Evolutionary conservation across 1,140 invertebrate species (phyloP), one percentile per base, ranked within the genome.

Genomic region (Charaxes varanes): DNA sequence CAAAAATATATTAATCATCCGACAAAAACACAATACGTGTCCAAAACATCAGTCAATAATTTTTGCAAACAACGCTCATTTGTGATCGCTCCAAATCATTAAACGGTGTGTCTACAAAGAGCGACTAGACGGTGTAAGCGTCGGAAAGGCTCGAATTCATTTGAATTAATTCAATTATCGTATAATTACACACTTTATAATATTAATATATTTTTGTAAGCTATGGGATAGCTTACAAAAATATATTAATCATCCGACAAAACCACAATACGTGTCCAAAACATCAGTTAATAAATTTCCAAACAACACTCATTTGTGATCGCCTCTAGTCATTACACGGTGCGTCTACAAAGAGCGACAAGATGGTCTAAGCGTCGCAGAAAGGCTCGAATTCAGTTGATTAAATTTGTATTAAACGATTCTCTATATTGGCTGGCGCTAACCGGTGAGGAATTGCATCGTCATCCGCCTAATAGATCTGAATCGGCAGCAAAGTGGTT

Each of bases 391-490:
- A 62, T 72, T 51, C 50, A 61, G 67, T 74, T 80, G 77, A 83
- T 80, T 80, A 79, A 83, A 80, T 83, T 83, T 77, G 66, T 79
- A 83, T 76, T 77, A 68, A 77, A 79, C 68, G 63, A 62, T 42
- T 59, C 53, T 72, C 74, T 77, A 67, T 73, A 70, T 71, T 66
- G 59, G 44, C 59, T 68, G 72, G 73, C 71, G 73, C 73, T 80
- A 77, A 66, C 61, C 55, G 55, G 34, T 32, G 30, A 41, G 47
- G 53, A 66, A 62, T 16, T 58, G 76, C 65, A 42, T 13, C 46
- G 73, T 83, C 79, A 83, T 62, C 45, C 48, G 60, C 57, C 62
- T 80, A 83, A 83, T 83, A 83, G 79, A 79, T 82, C 71, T 69
- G 61, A 82, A 82, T 79, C 73, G 62, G 51, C 56, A 53, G 55